Conservation (phyloP, 2,797 vertebrate species). For the Mormyrus proboscirostris region DNA sequence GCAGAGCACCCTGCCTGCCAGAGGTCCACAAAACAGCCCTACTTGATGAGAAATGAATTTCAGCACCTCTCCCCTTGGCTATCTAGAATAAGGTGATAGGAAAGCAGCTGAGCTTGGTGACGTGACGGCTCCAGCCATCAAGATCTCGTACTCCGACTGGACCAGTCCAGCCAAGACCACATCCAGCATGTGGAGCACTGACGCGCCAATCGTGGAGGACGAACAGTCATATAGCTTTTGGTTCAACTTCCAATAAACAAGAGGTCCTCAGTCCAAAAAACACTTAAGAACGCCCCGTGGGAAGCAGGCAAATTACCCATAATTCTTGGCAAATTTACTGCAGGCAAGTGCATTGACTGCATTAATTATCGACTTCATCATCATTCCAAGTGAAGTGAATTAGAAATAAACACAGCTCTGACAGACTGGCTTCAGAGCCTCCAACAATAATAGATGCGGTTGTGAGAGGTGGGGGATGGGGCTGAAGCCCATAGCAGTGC, state of each 20-base stretch:
- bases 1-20: not conserved
- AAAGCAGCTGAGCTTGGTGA: not conserved
- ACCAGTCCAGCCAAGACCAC: not conserved
- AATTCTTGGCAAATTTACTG: not conserved
- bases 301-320: not conserved
- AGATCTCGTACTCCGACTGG: not conserved
- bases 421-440: not conserved
- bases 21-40: not conserved
- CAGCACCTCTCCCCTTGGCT: not conserved
- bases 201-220: not conserved
- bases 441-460: not conserved
- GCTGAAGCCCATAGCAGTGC: not conserved
- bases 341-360: not conserved
- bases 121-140: not conserved
- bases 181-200: not conserved
- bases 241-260: not conserved
- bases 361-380: constrained; percentile 15
- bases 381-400: constrained; percentile 1
- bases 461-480: not conserved
- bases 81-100: not conserved
- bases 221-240: not conserved
- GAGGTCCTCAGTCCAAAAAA: not conserved
- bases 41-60: not conserved
- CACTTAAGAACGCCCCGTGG: not conserved
- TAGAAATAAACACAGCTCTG: not conserved